These are phyloP conservation scores for Talpa occidentalis DNA, from an alignment of 2,113 vertebrate genomes.

Conservation along the genomic window DNA sequence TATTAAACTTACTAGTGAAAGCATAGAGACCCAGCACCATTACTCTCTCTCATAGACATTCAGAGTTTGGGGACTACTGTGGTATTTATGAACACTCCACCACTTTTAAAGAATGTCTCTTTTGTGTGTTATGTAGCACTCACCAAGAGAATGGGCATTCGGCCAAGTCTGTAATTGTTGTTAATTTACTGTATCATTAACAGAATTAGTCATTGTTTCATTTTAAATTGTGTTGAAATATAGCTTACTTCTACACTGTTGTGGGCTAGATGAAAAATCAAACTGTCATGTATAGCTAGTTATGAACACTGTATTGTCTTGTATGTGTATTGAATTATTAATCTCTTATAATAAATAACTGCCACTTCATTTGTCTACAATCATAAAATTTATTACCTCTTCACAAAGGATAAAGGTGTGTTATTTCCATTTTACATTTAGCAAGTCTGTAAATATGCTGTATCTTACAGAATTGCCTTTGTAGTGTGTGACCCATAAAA, in stretches of 20 bases:
- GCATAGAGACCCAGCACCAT: neutral
- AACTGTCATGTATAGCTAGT: constrained; percentile 47
- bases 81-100: neutral
- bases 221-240: constrained; percentile 70
- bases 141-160: constrained; percentile 19
- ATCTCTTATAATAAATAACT: constrained; percentile 55
- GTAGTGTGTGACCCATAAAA: neutral
- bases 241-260: constrained; percentile 54
- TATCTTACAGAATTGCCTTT: constrained; percentile 42
- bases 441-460: constrained; percentile 43
- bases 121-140: constrained; percentile 19
- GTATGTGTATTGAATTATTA: constrained; percentile 50
- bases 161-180: constrained; percentile 65
- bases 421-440: constrained; percentile 55
- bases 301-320: constrained; percentile 33
- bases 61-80: neutral
- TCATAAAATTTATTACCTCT: constrained; percentile 61
- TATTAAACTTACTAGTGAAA: neutral
- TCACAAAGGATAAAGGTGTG: constrained; percentile 26
- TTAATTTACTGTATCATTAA: constrained; percentile 75
- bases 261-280: constrained; percentile 22
- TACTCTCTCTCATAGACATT: neutral
- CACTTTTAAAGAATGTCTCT: constrained; percentile 41
- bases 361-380: constrained; percentile 14
- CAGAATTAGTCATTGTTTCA: constrained; percentile 68